Base-by-base conservation (phyloP, 2,113 vertebrate genomes). In the Phaethon lepturus region DNA sequence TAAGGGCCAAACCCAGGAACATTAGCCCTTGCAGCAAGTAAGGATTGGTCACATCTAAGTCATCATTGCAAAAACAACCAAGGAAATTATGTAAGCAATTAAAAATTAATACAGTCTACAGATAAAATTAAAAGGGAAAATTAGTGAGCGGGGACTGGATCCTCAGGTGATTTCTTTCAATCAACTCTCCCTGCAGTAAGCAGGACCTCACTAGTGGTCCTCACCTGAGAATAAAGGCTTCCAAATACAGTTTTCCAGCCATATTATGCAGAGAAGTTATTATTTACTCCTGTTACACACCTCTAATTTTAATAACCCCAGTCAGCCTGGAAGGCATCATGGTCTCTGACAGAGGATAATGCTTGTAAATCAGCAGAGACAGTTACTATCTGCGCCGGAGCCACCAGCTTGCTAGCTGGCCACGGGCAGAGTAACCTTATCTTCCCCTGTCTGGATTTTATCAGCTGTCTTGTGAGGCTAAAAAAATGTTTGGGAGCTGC, bases 41-140 rank as follows among this genome's bases (percentile, higher is more conserved):
- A 69, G n/a, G 40, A 53, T 31, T 5, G 2, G 24, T 86, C 45
- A 85, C 60, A 89, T 95, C 47, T 75, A 88, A 88, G 95, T 94
- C 8, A 64, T 78, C 77, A 64, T 42, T 62, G 66, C 55, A 86
- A 88, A 96, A 91, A 40, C 62, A 91, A 72, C 44, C 20, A 35
- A 63, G 87, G 66, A 94, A 94, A 95, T 91, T 55, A 71, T 63
- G 42, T 79, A 69, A 90, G 45, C 74, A 90, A 95, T 90, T 89
- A 93, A 93, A 97, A 90, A 91, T 90, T 81, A 96, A 93, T 88
- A 28, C 31, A 77, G 55, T 42, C 62, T 75, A 76, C 42, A 35
- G 44, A 85, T 72, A 74, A 91, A 95, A 95, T 92, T 87, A 82
- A 79, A 94, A 96, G 24, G 40, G 40, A 89, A 95, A 89, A 84